A percentile compares a stretch with the other conserved stretches of the same genome.
phyloP scores from a whole-genome alignment of 2,888 invertebrate genomes.

The Taphrorychus bicolor region DNA sequence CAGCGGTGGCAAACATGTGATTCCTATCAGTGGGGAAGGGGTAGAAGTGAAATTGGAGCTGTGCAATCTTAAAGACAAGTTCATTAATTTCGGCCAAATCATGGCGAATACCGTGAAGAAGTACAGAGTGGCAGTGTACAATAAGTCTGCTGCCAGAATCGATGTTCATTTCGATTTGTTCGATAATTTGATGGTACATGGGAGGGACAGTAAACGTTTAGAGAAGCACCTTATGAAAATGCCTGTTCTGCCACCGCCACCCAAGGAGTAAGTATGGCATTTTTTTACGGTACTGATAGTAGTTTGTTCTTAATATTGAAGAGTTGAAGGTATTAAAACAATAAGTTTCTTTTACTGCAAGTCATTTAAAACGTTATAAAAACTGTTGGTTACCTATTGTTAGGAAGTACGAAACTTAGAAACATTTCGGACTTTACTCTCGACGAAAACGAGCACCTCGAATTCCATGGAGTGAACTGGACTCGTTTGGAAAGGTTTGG shows the following conservation, averaged over 20 bases:
- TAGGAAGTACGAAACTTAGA: too few relatives aligned
- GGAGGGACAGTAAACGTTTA: conserved; percentile 37
- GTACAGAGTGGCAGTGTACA: conserved; percentile 66
- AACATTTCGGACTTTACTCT: too few relatives aligned
- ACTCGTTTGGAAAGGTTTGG: too few relatives aligned
- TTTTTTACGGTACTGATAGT: too few relatives aligned
- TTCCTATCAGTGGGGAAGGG: conserved; percentile 67
- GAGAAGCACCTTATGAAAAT: conserved; percentile 47
- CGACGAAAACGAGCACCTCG: too few relatives aligned
- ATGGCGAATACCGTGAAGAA: conserved; percentile 62
- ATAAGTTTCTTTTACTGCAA: too few relatives aligned
- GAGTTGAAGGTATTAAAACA: not conserved
- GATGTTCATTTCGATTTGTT: conserved; percentile 64
- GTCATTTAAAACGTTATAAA: too few relatives aligned
- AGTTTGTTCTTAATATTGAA: too few relatives aligned
- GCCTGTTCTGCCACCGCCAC: conserved; percentile 34
- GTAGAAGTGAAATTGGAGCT: conserved; percentile 56
- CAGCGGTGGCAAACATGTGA: conserved; percentile 63
- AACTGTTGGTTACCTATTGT: too few relatives aligned
- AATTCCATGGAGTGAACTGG: too few relatives aligned
- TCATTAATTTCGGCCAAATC: conserved; percentile 57
- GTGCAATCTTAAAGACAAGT: conserved; percentile 55
- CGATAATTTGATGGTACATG: conserved; percentile 59
- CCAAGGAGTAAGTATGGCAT: conserved; percentile 36
- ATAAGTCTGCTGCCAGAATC: conserved; percentile 65